Evolutionary conservation across 2,113 vertebrate species (phyloP), one percentile per base, ranked within the genome.

Genomic region (Muntiacus muntjak): DNA sequence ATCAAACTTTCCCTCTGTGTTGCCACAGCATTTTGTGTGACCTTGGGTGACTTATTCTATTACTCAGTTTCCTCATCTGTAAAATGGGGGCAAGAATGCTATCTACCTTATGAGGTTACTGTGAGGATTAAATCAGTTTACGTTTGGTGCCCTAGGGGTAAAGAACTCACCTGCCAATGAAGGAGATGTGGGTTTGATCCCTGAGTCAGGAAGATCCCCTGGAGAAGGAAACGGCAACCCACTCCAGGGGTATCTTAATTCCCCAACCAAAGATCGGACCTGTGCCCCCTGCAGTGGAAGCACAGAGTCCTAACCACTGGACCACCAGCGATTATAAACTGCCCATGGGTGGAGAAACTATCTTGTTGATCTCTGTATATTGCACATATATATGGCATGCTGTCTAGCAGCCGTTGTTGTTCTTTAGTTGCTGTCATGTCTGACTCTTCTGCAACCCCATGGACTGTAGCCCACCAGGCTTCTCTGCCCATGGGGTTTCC

Each of bases 121-220:
- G 30, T 57, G 84, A 94, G 17, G 47, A 85, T 92, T 89, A 54
- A 84, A 76, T 40, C 16, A 26, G 85, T 19, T 30, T 74, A n/a
- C 30, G 21, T 67, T 92, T 67, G 71, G 23, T 76, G 71, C 23
- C 23, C 7, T 43, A 76, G 40, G 40, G 71, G 40, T 76, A 76
- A 43, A 76, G 40, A 76, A 76, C 21, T 76, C 23, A 76, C 71
- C 71, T 76, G 23, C 23, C n/a, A 71, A 71, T 40, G 67, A 40
- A 14, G 71, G 71, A 74, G 5, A 43, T 43, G 11, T 43, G 71
- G 23, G 40, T 76, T 76, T 14, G 40, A 43, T 15, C 71, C 71
- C 40, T 26, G 40, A 12, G 71, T 76, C 0, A 6, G 71, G 71
- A 43, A 76, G 71, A 76, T 76, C 11, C 23, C 71, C 71, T 14